Conservation (phyloP, 2,888 invertebrate genomes). For the Bombylius major region DNA sequence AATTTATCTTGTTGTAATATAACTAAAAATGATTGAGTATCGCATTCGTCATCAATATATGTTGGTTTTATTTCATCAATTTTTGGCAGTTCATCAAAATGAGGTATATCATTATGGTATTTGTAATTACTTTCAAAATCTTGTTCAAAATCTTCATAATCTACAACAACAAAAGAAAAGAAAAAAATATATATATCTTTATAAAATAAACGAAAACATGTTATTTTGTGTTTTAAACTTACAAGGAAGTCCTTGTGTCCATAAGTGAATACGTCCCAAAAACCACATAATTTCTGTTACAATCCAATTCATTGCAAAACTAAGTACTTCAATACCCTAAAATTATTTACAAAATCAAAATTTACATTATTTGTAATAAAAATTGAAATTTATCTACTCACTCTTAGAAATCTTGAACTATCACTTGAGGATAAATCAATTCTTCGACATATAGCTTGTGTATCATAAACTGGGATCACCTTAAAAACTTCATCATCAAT, state of each 20-base stretch:
- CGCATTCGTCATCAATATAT: constrained; percentile 47
- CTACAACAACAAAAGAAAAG: constrained; percentile 1
- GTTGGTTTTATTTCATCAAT: constrained; percentile 25
- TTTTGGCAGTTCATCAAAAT: constrained; percentile 21
- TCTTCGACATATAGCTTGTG: constrained; percentile 63
- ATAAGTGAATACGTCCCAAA: constrained; percentile 28
- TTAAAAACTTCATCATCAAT: constrained; percentile 58
- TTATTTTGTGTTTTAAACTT: constrained; percentile 13
- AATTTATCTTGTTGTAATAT: constrained; percentile 49
- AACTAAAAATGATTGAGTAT: constrained; percentile 57
- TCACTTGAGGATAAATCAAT: constrained; percentile 27
- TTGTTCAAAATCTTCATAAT: constrained; percentile 33
- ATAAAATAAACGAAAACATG: no score
- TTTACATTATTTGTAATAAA: not conserved
- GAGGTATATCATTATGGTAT: constrained; percentile 28
- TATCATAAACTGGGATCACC: constrained; percentile 67
- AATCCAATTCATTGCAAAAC: constrained; percentile 36
- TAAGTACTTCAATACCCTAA: constrained; percentile 36
- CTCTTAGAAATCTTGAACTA: not conserved
- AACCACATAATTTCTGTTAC: constrained; percentile 32
- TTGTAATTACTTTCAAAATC: constrained; percentile 24
- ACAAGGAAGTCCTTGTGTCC: constrained; percentile 34
- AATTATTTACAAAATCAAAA: constrained; percentile 13
- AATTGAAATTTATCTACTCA: not conserved
- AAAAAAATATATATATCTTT: not conserved